phyloP scores from a whole-genome alignment of 2,113 vertebrate genomes.

The Thamnaconus septentrionalis region DNA sequence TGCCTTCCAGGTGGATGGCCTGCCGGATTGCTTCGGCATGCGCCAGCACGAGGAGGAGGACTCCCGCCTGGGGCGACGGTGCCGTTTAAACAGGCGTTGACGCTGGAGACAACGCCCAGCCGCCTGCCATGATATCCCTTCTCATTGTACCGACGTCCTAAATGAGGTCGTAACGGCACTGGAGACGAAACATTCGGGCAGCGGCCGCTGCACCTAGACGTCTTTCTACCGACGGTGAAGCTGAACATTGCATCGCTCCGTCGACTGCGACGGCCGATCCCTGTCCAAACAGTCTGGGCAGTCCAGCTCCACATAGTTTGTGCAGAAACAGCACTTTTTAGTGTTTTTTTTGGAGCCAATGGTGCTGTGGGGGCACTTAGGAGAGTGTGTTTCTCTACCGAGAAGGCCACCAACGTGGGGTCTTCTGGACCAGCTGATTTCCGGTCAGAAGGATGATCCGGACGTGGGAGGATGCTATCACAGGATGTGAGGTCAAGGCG shows the following conservation, averaged over 20 bases:
- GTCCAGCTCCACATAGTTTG: constrained; percentile 26
- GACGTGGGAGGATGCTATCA: constrained; percentile 23
- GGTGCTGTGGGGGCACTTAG: neutral
- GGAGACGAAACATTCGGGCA: constrained; percentile 6
- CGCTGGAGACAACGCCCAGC: constrained; percentile 30
- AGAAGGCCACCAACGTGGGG: constrained; percentile 8
- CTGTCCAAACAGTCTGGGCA: constrained; percentile 27
- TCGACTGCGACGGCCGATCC: constrained; percentile 8
- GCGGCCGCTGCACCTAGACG: too few species aligned
- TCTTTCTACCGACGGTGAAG: neutral
- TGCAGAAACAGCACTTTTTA: constrained; percentile 40
- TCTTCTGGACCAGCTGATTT: constrained; percentile 19
- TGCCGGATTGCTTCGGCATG: constrained; percentile 63
- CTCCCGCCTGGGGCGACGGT: constrained; percentile 35
- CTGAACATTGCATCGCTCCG: constrained; percentile 8
- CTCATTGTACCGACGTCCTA: too few species aligned
- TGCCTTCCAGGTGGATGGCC: constrained; percentile 27
- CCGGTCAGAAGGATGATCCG: constrained; percentile 15
- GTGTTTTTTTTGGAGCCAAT: constrained; percentile 22
- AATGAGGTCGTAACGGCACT: neutral
- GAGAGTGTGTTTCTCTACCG: neutral
- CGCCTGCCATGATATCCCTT: constrained; percentile 5
- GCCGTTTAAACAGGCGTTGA: constrained; percentile 33
- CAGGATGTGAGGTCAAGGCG: constrained; percentile 50
- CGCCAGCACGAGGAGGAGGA: constrained; percentile 52